Conservation (phyloP, 2,888 invertebrate genomes). For the Drosophila gaucha region DNA sequence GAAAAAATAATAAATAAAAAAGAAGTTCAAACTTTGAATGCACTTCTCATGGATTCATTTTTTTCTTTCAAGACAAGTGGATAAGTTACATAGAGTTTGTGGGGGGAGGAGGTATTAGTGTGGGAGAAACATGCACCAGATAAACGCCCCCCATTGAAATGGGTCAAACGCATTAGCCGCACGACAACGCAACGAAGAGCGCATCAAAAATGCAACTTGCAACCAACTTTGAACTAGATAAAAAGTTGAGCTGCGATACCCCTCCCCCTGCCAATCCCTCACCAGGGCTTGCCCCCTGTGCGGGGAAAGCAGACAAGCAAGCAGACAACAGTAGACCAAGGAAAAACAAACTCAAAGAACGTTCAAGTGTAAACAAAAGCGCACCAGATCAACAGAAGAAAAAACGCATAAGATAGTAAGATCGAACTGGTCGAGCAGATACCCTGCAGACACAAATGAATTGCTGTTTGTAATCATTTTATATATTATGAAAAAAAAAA, state of each 20-base stretch:
- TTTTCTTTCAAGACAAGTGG: constrained; percentile 38
- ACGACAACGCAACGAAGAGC: constrained; percentile 51
- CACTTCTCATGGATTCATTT: constrained; percentile 68
- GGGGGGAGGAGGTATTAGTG: constrained; percentile 29
- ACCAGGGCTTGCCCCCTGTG: not conserved
- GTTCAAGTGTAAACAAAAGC: constrained; percentile 69
- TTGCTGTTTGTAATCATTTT: not conserved
- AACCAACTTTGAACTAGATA: constrained; percentile 59
- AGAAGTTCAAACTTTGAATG: constrained; percentile 73
- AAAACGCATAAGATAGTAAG: not conserved
- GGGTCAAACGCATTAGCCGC: constrained; percentile 67
- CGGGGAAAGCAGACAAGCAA: constrained; percentile 28
- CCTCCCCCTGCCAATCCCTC: constrained; percentile 1
- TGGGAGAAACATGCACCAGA: constrained; percentile 44
- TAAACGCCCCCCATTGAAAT: constrained; percentile 55
- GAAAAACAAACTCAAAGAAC: constrained; percentile 39
- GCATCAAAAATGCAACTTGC: constrained; percentile 72
- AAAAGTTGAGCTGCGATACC: constrained; percentile 11
- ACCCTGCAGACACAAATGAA: not conserved
- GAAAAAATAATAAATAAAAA: constrained; percentile 54
- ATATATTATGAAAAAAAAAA: too few relatives aligned
- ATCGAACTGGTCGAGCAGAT: not conserved
- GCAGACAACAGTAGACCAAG: constrained; percentile 24
- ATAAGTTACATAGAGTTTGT: constrained; percentile 21
- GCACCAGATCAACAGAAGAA: constrained; percentile 37